Conservation (phyloP, 2,888 invertebrate genomes). For the Falcaria lacertinaria region DNA sequence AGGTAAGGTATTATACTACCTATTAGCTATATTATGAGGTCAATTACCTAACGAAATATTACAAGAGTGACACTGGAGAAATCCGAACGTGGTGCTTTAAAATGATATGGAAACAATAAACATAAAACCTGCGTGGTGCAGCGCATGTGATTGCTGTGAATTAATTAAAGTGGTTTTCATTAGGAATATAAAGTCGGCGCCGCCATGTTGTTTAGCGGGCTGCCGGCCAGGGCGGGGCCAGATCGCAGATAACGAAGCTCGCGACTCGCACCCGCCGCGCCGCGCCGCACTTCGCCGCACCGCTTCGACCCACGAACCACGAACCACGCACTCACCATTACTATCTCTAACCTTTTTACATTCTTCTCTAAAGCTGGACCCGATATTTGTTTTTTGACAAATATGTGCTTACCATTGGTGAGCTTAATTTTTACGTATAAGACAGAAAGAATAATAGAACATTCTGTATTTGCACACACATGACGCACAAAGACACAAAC, state of each 20-base stretch:
- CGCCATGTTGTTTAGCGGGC: constrained; percentile 28
- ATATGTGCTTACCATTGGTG: no score
- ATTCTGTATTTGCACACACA: no score
- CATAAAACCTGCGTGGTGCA: constrained; percentile 67
- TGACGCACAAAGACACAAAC: no score
- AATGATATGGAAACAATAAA: constrained; percentile 76
- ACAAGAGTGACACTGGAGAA: constrained; percentile 72
- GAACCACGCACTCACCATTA: no score
- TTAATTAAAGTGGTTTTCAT: constrained; percentile 78
- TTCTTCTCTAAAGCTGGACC: no score
- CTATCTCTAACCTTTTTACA: no score
- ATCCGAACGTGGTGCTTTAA: constrained; percentile 72
- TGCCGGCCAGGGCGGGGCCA: constrained; percentile 21
- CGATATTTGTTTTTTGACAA: no score
- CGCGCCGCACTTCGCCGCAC: constrained; percentile 11
- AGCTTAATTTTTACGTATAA: no score
- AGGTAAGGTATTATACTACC: constrained; percentile 38
- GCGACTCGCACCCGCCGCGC: background rate
- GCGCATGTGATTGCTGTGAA: constrained; percentile 74
- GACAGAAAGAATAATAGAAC: no score
- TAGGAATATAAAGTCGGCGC: constrained; percentile 55
- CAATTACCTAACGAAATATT: constrained; percentile 60
- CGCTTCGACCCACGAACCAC: background rate
- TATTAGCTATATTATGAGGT: constrained; percentile 30
- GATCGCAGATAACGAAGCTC: constrained; percentile 4